These are phyloP conservation scores for Phrynocephalus forsythii DNA, from an alignment of 2,797 vertebrate genomes.

Conservation along the genomic window DNA sequence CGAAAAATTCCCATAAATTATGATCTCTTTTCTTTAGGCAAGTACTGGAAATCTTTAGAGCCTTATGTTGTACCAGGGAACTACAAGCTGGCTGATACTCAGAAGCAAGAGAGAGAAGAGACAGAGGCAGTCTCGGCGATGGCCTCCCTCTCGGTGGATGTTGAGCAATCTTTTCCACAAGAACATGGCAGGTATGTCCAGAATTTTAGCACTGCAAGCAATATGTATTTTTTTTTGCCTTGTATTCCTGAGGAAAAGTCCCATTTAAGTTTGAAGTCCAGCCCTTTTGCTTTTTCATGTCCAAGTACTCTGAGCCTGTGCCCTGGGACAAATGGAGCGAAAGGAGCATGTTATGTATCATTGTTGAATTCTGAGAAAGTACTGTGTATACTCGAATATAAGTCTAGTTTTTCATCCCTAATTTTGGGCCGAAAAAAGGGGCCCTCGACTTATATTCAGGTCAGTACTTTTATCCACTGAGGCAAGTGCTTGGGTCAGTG, in stretches of 20 bases:
- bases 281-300: slow-evolving; percentile 17
- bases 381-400: too few relatives aligned
- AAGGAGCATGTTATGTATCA: neutral
- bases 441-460: too few relatives aligned
- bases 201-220: neutral
- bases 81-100: slow-evolving; percentile 76
- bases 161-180: slow-evolving; percentile 74
- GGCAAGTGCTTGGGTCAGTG: too few relatives aligned
- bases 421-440: too few relatives aligned
- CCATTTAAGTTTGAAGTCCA: neutral
- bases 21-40: slow-evolving; percentile 78
- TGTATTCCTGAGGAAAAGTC: neutral
- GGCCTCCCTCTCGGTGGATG: slow-evolving; percentile 82
- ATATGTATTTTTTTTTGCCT: neutral
- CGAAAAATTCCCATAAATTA: slow-evolving; percentile 71
- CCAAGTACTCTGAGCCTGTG: too few relatives aligned
- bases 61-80: slow-evolving; percentile 72
- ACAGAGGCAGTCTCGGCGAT: slow-evolving; percentile 79
- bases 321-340: too few relatives aligned
- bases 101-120: slow-evolving; percentile 79
- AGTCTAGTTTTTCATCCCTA: too few relatives aligned
- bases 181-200: slow-evolving; percentile 77
- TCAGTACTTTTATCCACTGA: too few relatives aligned
- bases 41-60: slow-evolving; percentile 83
- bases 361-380: neutral